Percentiles rank a stretch among this genome's conserved stretches.
Evolutionary conservation across 2,888 invertebrate genomes (phyloP).

Genomic region (Germaria angustata): DNA sequence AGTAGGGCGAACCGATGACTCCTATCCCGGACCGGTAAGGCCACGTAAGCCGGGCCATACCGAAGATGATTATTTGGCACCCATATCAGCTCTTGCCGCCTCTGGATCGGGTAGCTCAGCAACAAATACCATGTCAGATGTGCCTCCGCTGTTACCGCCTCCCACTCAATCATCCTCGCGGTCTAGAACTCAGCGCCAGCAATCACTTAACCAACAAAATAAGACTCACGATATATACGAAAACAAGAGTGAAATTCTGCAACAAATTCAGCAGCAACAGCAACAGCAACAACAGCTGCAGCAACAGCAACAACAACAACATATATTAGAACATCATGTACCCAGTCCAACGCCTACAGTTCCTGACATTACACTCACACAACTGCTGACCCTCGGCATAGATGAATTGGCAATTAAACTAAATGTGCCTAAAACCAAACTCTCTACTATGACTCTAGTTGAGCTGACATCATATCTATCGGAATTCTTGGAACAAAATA

Average conservation of each 20-base stretch:
- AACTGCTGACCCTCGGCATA: slow-evolving; percentile 90
- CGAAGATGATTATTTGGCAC: slow-evolving; percentile 87
- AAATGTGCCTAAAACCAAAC: slow-evolving; percentile 87
- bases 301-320: slow-evolving; percentile 34
- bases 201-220: slow-evolving; percentile 68
- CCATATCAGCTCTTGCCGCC: slow-evolving; percentile 80
- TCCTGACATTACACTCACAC: slow-evolving; percentile 88
- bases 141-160: slow-evolving; percentile 81
- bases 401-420: slow-evolving; percentile 88
- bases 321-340: slow-evolving; percentile 27
- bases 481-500: slow-evolving; percentile 81
- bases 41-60: slow-evolving; percentile 82
- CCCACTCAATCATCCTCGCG: slow-evolving; percentile 76
- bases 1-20: slow-evolving; percentile 81
- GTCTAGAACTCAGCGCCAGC: slow-evolving; percentile 74
- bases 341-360: slow-evolving; percentile 69
- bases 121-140: slow-evolving; percentile 65
- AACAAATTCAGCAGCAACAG: slow-evolving; percentile 70
- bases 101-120: slow-evolving; percentile 70
- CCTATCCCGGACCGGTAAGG: slow-evolving; percentile 80
- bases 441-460: slow-evolving; percentile 92
- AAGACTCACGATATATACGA: slow-evolving; percentile 76
- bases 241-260: slow-evolving; percentile 78
- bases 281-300: slow-evolving; percentile 52
- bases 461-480: slow-evolving; percentile 91